Base-by-base conservation (phyloP, 2,113 vertebrate genomes). In the Tylochromis polylepis region DNA sequence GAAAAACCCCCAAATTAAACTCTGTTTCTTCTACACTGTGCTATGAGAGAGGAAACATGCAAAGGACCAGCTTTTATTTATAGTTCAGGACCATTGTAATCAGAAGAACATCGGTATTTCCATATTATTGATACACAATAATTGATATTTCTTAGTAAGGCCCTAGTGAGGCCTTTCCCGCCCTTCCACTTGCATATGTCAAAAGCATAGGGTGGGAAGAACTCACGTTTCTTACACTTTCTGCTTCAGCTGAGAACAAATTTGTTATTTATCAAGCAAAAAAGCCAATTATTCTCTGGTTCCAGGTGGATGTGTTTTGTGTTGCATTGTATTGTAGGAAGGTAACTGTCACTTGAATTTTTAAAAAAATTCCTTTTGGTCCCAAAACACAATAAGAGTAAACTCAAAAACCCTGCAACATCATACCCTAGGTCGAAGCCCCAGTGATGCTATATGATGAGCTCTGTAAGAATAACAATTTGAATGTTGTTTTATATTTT, bases 1-100 rank as follows among this genome's bases (percentile, higher is more conserved):
- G 95, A 91, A 6, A 4, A 1, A 4, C 29, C 31, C 60, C 34
- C 7, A 65, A 65, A 65, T 65, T 27, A 38, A 38, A 65, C 34
- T 38, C 11, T 67, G 22, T 46, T 11, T 56, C 27, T 62, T 49
- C 57, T 81, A 22, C 41, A 58, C 20, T 59, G 55, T 11, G 12
- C 31, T 46, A 59, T 56, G 22, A 80, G 22, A 58, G 16, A 43
- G 22, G 4, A 36, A 79, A 38, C 12, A 15, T 59, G 16, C 72
- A 67, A 20, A 15, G 11, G 5, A 53, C 6, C 22, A 31, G 24
- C 24, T 31, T 51, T 49, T 77, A 77, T 3, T 77, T 51, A 77
- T 77, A 31, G 43, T 51, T 5, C 2, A 51, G 70, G 43, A 29
- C 24, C 16, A 11, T 43, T 75, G 24, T 75, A 75, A 75, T 29